These are phyloP conservation scores for Harpalus rufipes DNA, from an alignment of 2,888 invertebrate species.

Conservation along the genomic window DNA sequence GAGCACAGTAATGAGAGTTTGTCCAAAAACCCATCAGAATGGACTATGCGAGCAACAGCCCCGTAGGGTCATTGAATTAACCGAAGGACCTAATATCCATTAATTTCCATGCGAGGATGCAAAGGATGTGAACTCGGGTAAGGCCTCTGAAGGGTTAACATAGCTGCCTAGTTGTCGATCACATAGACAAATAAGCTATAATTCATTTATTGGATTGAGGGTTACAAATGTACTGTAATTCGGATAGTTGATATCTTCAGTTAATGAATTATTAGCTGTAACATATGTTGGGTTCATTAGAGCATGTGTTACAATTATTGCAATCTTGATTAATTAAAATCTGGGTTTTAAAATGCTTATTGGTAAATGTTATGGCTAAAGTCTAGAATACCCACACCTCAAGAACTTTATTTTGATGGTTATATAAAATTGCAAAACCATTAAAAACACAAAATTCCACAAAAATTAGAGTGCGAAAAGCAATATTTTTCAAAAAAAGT, in stretches of 20 bases:
- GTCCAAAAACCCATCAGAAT: slow-evolving; percentile 51
- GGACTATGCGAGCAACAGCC: neutral
- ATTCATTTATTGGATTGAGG: slow-evolving; percentile 26
- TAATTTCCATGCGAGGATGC: slow-evolving; percentile 52
- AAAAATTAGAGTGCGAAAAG: no score
- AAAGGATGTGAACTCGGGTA: slow-evolving; percentile 29
- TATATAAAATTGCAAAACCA: no score
- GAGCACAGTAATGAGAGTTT: slow-evolving; percentile 29
- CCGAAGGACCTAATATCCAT: slow-evolving; percentile 60
- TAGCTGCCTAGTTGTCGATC: slow-evolving; percentile 11
- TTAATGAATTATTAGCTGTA: neutral
- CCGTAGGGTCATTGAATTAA: slow-evolving; percentile 55
- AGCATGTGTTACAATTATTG: neutral
- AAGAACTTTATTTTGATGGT: no score
- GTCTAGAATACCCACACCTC: no score
- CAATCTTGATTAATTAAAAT: no score
- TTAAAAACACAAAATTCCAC: no score
- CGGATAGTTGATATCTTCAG: neutral
- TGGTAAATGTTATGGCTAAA: no score
- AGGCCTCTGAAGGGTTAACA: slow-evolving; percentile 32
- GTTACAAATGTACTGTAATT: neutral
- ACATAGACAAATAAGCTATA: slow-evolving; percentile 30
- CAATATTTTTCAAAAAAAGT: no score
- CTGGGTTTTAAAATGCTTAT: no score
- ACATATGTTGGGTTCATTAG: neutral